phyloP scores from a whole-genome alignment of 2,888 invertebrate genomes.

The Dermolepida albohirtum region DNA sequence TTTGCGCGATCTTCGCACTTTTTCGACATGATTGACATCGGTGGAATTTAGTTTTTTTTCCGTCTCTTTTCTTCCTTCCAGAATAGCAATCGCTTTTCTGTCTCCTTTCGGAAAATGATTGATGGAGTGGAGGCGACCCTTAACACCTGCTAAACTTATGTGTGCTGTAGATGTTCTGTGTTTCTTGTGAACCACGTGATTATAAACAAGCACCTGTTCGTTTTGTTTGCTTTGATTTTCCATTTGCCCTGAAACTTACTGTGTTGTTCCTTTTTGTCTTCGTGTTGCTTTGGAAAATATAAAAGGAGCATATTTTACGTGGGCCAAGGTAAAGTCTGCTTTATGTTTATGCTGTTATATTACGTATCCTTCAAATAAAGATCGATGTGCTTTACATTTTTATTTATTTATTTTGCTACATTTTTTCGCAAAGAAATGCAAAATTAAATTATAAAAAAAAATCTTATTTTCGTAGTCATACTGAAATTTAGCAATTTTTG shows the following conservation, averaged over 20 bases:
- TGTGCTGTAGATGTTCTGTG: constrained; percentile 36
- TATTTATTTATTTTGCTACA: no score
- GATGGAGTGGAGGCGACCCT: constrained; percentile 36
- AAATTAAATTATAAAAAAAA: no score
- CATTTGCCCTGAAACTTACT: constrained; percentile 18
- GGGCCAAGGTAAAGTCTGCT: no score
- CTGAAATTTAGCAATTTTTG: no score
- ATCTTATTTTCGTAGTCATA: no score
- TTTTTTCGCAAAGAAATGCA: no score
- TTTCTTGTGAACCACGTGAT: constrained; percentile 43
- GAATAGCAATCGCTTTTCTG: constrained; percentile 23
- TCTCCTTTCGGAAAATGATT: constrained; percentile 37
- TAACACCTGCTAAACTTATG: constrained; percentile 35
- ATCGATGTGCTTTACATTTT: no score
- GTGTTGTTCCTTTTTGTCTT: constrained; percentile 12
- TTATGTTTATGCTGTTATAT: no score
- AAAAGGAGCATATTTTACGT: no score
- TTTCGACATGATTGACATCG: constrained; percentile 41
- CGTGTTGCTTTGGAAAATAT: constrained; percentile 19
- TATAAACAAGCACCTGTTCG: constrained; percentile 34
- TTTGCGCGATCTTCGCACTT: constrained; percentile 36
- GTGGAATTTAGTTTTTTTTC: constrained; percentile 44
- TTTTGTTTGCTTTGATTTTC: constrained; percentile 13
- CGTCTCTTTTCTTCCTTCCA: constrained; percentile 5
- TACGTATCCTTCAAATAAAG: not conserved